These are phyloP conservation scores for Etheostoma cragini DNA, from an alignment of 2,113 vertebrate genomes.

Conservation along the genomic window DNA sequence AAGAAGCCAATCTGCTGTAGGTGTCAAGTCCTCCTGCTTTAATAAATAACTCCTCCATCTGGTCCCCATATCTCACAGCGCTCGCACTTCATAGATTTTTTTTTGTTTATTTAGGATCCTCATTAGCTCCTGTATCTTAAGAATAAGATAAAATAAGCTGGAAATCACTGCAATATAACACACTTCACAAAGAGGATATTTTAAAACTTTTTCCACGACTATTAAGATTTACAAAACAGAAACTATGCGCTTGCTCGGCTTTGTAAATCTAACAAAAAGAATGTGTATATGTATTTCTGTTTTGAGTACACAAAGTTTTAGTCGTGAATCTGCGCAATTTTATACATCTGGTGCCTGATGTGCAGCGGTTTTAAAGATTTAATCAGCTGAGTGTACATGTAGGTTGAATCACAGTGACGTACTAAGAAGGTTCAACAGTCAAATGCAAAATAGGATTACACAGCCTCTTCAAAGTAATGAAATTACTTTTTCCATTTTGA, in stretches of 20 bases:
- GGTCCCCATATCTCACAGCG: conserved; percentile 45
- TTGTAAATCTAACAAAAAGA: not conserved
- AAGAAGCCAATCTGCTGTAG: conserved; percentile 78
- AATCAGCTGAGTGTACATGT: not conserved
- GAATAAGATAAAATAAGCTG: conserved; percentile 1
- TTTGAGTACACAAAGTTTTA: not conserved
- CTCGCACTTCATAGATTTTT: conserved; percentile 28
- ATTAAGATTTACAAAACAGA: not conserved
- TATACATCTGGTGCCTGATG: not conserved
- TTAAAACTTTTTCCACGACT: not conserved
- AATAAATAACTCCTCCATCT: conserved; percentile 75
- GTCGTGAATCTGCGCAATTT: not conserved
- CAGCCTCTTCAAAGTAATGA: conserved; percentile 1
- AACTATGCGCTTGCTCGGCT: too few relatives aligned
- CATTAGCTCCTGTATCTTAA: too few relatives aligned
- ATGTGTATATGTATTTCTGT: not conserved
- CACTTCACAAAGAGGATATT: not conserved
- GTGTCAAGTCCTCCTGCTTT: conserved; percentile 70
- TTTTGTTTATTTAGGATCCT: too few relatives aligned
- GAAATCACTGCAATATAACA: conserved; percentile 45
- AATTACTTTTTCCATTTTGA: conserved; percentile 31
- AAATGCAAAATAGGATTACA: not conserved
- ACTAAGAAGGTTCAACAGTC: not conserved
- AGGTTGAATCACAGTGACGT: not conserved
- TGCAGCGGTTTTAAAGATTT: not conserved